Evolutionary conservation across 2,797 vertebrate species (phyloP).

Genomic region (Cephalopachus bancanus): DNA sequence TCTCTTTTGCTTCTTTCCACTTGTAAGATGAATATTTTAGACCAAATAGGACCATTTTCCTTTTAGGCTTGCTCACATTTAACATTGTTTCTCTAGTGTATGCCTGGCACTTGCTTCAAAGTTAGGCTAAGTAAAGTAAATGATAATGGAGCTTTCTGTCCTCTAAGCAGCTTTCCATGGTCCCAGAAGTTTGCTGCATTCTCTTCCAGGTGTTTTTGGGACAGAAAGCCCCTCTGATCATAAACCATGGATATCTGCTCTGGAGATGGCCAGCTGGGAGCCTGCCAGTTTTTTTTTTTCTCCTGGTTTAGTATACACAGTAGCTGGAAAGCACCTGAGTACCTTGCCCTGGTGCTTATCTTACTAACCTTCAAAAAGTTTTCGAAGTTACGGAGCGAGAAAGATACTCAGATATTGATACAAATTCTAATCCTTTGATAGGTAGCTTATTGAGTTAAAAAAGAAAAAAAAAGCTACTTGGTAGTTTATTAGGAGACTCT

Average conservation of each 20-base stretch:
- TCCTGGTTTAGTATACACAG: not conserved
- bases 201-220: not conserved
- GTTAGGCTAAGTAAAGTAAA: not conserved
- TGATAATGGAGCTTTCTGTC: not conserved
- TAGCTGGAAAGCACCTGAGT: not conserved
- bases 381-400: not conserved
- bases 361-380: conserved; percentile 27
- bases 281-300: not conserved
- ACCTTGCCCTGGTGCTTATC: not conserved
- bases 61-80: not conserved
- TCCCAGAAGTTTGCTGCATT: not conserved
- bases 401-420: not conserved
- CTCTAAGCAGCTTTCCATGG: not conserved
- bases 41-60: not conserved
- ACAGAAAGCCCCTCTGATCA: not conserved
- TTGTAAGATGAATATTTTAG: not conserved
- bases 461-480: not conserved
- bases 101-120: not conserved
- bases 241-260: not conserved
- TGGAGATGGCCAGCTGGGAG: not conserved
- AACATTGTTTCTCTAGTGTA: not conserved
- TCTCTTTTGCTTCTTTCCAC: not conserved
- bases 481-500: not conserved
- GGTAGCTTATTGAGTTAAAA: conserved; percentile 27
- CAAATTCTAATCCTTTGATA: not conserved